Evolutionary conservation across 2,888 invertebrate genomes (phyloP), one percentile per base, ranked within the genome.

Genomic region (Drosophila neotestacea): DNA sequence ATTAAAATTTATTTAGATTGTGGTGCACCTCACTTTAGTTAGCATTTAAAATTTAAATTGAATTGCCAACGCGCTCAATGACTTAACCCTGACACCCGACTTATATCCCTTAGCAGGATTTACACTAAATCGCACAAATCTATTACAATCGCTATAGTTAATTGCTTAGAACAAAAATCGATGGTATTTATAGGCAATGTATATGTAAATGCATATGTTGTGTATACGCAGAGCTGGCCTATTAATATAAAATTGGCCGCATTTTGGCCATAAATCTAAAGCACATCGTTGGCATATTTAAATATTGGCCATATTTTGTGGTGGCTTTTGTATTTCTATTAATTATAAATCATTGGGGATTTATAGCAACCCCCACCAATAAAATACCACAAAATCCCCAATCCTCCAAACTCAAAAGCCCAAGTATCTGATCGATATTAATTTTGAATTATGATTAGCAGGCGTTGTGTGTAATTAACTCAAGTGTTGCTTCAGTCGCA

Each of bases 321-420:
- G 13, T 50, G 51, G 38, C 22, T 42, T 72, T 60, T 42, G 46
- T 50, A 71, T 58, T 71, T 64, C 30, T 66, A 70, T 82, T 88
- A 85, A 79, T 88, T 82, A 88, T 89, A 82, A 88, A 85, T 89
- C 80, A 72, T 64, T 30, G 36, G 64, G 83, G 62, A 81, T 88
- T 73, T 9, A 32, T 9, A 6, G 30, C 30, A 32, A 11, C 32
- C 16, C 2, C 32, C 41, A 36, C 44, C 22, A 22, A 22, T 22
- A 30, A 38, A 34, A 11, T 22, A 11, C 13, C 42, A 16, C 39
- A 44, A 69, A 16, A 22, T 22, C 44, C 32, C 22, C 13, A 41
- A 48, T 36, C 7, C 22, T n/a, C 7, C 27, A 22, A 28, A 11
- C 44, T 28, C 0, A 4, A 58, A 58, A 38, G 6, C 41, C 4